These are phyloP conservation scores for Chrysolina americana DNA, from an alignment of 2,888 invertebrate genomes.

Conservation along the genomic window DNA sequence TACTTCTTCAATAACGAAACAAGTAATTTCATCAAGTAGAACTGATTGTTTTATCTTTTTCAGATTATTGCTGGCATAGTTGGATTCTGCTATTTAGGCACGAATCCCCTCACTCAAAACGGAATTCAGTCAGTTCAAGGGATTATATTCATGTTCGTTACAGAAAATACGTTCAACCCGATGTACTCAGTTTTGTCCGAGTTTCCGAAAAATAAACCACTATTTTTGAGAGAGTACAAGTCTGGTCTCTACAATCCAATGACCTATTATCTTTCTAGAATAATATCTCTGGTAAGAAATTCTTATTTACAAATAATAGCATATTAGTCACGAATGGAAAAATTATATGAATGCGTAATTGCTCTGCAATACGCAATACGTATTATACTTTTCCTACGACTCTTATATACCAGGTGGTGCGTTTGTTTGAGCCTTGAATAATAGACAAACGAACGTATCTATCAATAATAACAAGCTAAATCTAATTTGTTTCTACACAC, in stretches of 20 bases:
- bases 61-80: conserved; percentile 82
- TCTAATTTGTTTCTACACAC: too few species aligned
- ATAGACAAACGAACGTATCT: too few species aligned
- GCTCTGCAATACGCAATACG: too few species aligned
- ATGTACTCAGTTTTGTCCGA: conserved; percentile 91
- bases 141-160: conserved; percentile 87
- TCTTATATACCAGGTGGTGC: too few species aligned
- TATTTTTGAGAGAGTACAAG: conserved; percentile 85
- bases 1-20: too few species aligned
- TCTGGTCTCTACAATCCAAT: conserved; percentile 87
- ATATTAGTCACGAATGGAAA: too few species aligned
- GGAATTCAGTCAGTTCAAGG: conserved; percentile 93
- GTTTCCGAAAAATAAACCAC: conserved; percentile 85
- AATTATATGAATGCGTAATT: too few species aligned
- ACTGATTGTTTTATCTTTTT: not conserved
- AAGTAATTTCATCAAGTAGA: too few species aligned
- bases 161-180: conserved; percentile 92
- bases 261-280: conserved; percentile 85
- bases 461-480: too few species aligned
- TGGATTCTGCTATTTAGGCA: conserved; percentile 88
- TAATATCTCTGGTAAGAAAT: conserved; percentile 83
- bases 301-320: too few species aligned
- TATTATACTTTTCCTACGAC: too few species aligned
- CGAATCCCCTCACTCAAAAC: conserved; percentile 79
- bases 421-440: too few species aligned